phyloP scores from a whole-genome alignment of 1,140 invertebrate species.

The Drosophila nikananu region DNA sequence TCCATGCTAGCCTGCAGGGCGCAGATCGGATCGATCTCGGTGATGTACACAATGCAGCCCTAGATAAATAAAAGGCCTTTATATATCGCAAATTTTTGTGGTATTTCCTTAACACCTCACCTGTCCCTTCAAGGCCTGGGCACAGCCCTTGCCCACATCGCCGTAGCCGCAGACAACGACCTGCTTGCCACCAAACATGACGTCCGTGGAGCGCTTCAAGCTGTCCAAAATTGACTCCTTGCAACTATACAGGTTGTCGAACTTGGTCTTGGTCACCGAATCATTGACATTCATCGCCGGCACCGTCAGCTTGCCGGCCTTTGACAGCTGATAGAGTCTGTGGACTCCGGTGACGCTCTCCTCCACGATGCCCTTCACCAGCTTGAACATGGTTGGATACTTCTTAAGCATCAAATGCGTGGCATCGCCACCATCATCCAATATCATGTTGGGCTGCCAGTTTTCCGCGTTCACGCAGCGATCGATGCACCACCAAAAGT shows the following conservation, averaged over 20 bases:
- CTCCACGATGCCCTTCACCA: slow-evolving; percentile 98
- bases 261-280: slow-evolving; percentile 99
- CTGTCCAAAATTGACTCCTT: slow-evolving; percentile 85
- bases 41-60: slow-evolving; percentile 97
- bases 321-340: slow-evolving; percentile 97
- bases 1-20: slow-evolving; percentile 99
- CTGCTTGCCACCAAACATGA: slow-evolving; percentile 99
- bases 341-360: slow-evolving; percentile 99
- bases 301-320: slow-evolving; percentile 97
- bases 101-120: neutral
- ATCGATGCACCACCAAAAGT: slow-evolving; percentile 99
- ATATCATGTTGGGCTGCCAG: slow-evolving; percentile 99
- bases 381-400: slow-evolving; percentile 97
- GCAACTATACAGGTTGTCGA: slow-evolving; percentile 90
- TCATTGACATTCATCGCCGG: slow-evolving; percentile 99
- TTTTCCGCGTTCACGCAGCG: slow-evolving; percentile 95
- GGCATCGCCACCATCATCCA: slow-evolving; percentile 99
- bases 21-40: slow-evolving; percentile 99
- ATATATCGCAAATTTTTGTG: neutral
- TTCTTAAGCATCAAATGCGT: slow-evolving; percentile 99
- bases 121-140: slow-evolving; percentile 96
- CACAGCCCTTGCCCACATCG: slow-evolving; percentile 99
- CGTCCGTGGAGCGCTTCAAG: slow-evolving; percentile 88
- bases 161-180: slow-evolving; percentile 98
- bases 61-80: neutral